Conservation (phyloP, 1,140 invertebrate species). For the Drosophila equinoxialis region DNA sequence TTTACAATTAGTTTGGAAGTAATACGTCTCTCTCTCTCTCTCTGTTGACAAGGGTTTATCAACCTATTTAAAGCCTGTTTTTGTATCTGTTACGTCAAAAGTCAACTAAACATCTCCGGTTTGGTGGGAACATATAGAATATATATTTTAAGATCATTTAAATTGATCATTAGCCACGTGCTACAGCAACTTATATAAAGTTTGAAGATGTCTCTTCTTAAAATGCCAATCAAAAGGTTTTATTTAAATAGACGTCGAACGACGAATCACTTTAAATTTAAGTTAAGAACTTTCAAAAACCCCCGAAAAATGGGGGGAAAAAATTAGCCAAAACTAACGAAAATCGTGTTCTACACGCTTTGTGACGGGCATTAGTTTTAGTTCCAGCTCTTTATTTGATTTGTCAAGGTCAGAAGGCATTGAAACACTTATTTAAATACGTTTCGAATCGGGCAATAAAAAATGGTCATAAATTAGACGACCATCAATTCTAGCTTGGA, state of each 20-base stretch:
- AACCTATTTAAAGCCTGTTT: conserved; percentile 29
- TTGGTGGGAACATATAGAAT: conserved; percentile 6
- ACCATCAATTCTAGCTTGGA: conserved; percentile 45
- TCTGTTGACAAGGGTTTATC: conserved; percentile 40
- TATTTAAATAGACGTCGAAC: background rate
- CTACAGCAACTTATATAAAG: background rate
- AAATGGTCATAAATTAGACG: conserved; percentile 60
- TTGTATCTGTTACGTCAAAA: conserved; percentile 5
- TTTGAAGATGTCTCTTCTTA: background rate
- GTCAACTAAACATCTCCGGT: conserved; percentile 5
- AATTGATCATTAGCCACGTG: conserved; percentile 11
- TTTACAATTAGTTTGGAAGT: conserved; percentile 26
- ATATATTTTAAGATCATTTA: background rate
- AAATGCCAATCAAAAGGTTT: conserved; percentile 16
- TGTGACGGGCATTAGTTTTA: conserved; percentile 21
- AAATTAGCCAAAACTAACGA: background rate
- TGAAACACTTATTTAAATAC: conserved; percentile 42
- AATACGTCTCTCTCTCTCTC: conserved; percentile 21
- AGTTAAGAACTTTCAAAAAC: conserved; percentile 25
- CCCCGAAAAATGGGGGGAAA: too few relatives aligned
- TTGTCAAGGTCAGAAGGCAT: conserved; percentile 53
- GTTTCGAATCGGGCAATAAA: conserved; percentile 44
- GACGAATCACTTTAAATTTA: background rate
- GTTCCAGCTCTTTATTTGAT: conserved; percentile 29
- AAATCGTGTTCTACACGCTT: conserved; percentile 12